Evolutionary conservation across 1,140 invertebrate genomes (phyloP).

Genomic region (Telenomus remus): DNA sequence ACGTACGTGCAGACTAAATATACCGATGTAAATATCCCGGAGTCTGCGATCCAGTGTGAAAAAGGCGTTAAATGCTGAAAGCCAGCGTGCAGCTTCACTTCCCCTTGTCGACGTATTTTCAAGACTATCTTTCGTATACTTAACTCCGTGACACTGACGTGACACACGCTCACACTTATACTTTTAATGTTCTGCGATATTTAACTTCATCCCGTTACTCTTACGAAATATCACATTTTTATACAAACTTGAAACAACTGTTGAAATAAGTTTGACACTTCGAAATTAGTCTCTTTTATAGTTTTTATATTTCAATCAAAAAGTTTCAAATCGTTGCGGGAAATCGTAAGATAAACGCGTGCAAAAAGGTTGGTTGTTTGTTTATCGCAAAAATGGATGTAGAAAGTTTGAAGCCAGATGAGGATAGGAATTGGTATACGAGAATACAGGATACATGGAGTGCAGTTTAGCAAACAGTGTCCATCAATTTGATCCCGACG

Average conservation of each 20-base stretch:
- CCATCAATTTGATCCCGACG: slow-evolving; percentile 10
- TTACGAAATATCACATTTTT: background rate
- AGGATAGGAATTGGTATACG: slow-evolving; percentile 64
- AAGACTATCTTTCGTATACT: slow-evolving; percentile 46
- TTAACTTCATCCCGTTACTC: slow-evolving; percentile 17
- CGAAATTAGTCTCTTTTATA: too few relatives aligned
- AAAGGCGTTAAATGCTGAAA: slow-evolving; percentile 65
- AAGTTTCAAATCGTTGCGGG: too few relatives aligned
- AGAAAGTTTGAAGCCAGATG: slow-evolving; percentile 66
- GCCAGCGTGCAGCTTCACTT: slow-evolving; percentile 49
- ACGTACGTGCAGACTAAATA: slow-evolving; percentile 63
- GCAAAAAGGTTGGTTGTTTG: slow-evolving; percentile 48
- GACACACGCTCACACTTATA: slow-evolving; percentile 11
- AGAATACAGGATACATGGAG: slow-evolving; percentile 52
- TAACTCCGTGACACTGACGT: slow-evolving; percentile 44
- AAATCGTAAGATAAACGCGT: slow-evolving; percentile 42
- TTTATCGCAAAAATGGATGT: slow-evolving; percentile 52
- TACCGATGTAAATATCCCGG: slow-evolving; percentile 63
- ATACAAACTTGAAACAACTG: too few relatives aligned
- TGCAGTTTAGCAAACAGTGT: slow-evolving; percentile 19
- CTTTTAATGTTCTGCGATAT: slow-evolving; percentile 46
- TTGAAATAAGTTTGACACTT: too few relatives aligned
- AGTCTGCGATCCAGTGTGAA: slow-evolving; percentile 59
- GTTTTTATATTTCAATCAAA: too few relatives aligned
- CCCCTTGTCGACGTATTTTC: slow-evolving; percentile 50